These are phyloP conservation scores for Rhamphomyia laevipes DNA, from an alignment of 2,888 invertebrate genomes.

Conservation along the genomic window DNA sequence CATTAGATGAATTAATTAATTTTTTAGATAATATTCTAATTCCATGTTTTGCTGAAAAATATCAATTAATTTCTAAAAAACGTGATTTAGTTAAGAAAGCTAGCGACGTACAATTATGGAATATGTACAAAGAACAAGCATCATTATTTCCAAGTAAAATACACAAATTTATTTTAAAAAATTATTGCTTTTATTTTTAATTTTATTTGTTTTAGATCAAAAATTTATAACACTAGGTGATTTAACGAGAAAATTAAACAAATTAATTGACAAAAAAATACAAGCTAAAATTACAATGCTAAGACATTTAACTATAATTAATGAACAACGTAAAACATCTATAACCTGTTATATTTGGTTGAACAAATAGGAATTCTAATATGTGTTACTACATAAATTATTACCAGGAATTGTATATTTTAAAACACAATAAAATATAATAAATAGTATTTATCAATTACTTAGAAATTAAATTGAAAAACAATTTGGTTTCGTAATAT, in stretches of 20 bases:
- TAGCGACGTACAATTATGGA: slow-evolving; percentile 23
- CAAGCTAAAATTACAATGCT: slow-evolving; percentile 24
- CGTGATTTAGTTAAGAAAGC: slow-evolving; percentile 19
- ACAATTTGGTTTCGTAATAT: no score
- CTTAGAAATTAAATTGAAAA: no score
- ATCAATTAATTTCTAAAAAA: slow-evolving; percentile 22
- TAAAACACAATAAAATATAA: no score
- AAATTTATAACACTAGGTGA: slow-evolving; percentile 27
- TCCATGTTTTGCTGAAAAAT: slow-evolving; percentile 26
- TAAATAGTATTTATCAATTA: no score
- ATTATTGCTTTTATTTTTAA: neutral
- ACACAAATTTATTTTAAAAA: neutral
- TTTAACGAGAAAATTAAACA: slow-evolving; percentile 21
- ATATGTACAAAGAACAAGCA: slow-evolving; percentile 21
- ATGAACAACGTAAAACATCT: slow-evolving; percentile 22
- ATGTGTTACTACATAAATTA: no score
- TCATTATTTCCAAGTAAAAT: slow-evolving; percentile 21
- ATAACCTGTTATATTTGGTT: slow-evolving; percentile 25
- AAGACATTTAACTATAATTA: slow-evolving; percentile 23
- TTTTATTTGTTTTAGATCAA: slow-evolving; percentile 16
- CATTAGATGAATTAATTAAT: slow-evolving; percentile 19
- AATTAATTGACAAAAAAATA: slow-evolving; percentile 24
- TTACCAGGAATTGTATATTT: no score
- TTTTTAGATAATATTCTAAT: slow-evolving; percentile 21
- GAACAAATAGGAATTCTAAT: slow-evolving; percentile 11